Evolutionary conservation across 53 echinoderm and acorn worm genomes (phyloP).

Genomic region (Arbacia lixula): DNA sequence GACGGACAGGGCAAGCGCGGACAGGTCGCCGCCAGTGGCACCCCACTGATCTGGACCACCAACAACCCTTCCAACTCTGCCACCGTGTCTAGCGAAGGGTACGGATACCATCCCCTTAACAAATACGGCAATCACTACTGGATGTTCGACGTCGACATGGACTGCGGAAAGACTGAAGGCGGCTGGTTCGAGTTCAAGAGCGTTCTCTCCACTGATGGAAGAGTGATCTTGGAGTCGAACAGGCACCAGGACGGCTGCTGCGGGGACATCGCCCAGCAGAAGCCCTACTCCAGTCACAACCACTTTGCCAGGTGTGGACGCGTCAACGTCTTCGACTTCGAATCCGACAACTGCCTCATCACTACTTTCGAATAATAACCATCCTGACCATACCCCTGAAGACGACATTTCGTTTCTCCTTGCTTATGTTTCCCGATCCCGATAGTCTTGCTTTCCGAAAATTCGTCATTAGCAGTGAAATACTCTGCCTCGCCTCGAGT

Average conservation of each 20-base stretch:
- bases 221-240: slow-evolving; percentile 65
- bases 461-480: no score
- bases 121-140: slow-evolving; percentile 85
- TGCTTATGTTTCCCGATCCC: no score
- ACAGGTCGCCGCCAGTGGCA: slow-evolving; percentile 54
- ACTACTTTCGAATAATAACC: no score
- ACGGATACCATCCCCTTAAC: slow-evolving; percentile 83
- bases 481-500: no score
- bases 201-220: slow-evolving; percentile 5
- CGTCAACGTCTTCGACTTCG: slow-evolving; percentile 56
- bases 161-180: slow-evolving; percentile 69
- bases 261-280: slow-evolving; percentile 15
- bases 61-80: slow-evolving; percentile 54
- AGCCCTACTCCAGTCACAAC: slow-evolving; percentile 56
- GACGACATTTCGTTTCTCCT: no score
- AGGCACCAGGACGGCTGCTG: slow-evolving; percentile 51
- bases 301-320: slow-evolving; percentile 70
- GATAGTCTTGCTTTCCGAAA: no score
- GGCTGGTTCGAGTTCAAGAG: slow-evolving; percentile 94
- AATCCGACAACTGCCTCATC: slow-evolving; percentile 49
- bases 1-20: slow-evolving; percentile 19
- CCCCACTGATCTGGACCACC: slow-evolving; percentile 95
- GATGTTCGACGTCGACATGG: slow-evolving; percentile 85
- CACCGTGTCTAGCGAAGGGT: slow-evolving; percentile 68
- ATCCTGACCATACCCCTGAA: no score